Conservation (phyloP, 2,797 vertebrate species). For the Gymnodraco acuticeps region DNA sequence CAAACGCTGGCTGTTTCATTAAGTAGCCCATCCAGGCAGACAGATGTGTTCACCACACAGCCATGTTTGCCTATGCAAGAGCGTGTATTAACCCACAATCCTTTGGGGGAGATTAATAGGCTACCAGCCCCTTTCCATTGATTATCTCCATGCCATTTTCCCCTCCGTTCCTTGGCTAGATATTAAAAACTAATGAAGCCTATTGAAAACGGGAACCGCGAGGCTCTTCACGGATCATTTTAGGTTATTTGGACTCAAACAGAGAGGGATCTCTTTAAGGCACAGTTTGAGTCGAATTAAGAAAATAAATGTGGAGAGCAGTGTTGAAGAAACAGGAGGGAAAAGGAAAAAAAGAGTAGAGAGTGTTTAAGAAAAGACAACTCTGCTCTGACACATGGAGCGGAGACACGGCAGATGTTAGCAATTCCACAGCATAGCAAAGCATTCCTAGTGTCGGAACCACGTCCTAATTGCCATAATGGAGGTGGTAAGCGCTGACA, state of each 20-base stretch:
- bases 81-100: constrained; percentile 85
- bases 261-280: constrained; percentile 86
- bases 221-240: constrained; percentile 88
- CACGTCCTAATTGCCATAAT: constrained; percentile 85
- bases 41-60: constrained; percentile 82
- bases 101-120: constrained; percentile 88
- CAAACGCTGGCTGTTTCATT: constrained; percentile 86
- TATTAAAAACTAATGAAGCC: constrained; percentile 91
- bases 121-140: constrained; percentile 86
- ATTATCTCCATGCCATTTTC: constrained; percentile 86
- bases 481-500: constrained; percentile 84
- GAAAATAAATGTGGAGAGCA: constrained; percentile 86
- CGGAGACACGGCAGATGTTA: constrained; percentile 84
- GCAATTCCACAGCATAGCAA: constrained; percentile 81
- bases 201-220: constrained; percentile 79
- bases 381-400: constrained; percentile 77
- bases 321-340: constrained; percentile 58
- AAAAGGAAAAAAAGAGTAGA: constrained; percentile 38
- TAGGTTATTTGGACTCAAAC: constrained; percentile 87
- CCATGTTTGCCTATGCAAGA: constrained; percentile 85
- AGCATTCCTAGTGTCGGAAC: constrained; percentile 84
- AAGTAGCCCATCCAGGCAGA: constrained; percentile 88
- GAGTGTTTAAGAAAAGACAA: constrained; percentile 82
- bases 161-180: constrained; percentile 78
- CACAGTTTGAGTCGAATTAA: constrained; percentile 87